These are phyloP conservation scores for Ormia ochracea DNA, from an alignment of 2,888 invertebrate genomes.

Conservation along the genomic window DNA sequence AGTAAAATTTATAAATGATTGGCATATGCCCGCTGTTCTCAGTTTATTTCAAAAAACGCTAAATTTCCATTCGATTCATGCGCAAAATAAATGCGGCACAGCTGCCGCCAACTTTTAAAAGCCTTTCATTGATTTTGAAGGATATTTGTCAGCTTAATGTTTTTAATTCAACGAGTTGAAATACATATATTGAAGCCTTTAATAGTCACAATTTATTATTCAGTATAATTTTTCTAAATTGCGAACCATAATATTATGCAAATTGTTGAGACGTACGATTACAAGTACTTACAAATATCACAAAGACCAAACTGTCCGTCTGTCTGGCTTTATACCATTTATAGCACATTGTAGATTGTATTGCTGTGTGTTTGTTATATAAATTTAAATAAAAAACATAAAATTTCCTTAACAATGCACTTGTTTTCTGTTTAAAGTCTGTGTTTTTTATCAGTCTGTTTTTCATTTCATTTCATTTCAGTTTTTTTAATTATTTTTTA, in stretches of 20 bases:
- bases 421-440: conserved; percentile 25
- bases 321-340: conserved; percentile 14
- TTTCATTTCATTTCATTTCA: conserved; percentile 13
- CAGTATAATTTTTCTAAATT: conserved; percentile 11
- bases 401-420: conserved; percentile 31
- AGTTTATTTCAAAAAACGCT: no score
- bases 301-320: conserved; percentile 3
- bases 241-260: conserved; percentile 30
- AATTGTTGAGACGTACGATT: background rate
- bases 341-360: conserved; percentile 8
- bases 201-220: conserved; percentile 1
- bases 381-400: conserved; percentile 4
- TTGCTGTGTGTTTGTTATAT: background rate
- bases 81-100: no score
- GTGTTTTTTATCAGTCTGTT: conserved; percentile 27
- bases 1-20: no score
- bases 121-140: conserved; percentile 22
- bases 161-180: conserved; percentile 2
- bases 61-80: no score
- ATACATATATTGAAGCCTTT: conserved; percentile 1
- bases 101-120: background rate
- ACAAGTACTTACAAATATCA: background rate
- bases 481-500: background rate
- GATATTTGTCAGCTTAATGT: conserved; percentile 1
- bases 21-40: no score